Evolutionary conservation across 1,140 invertebrate genomes (phyloP).

Genomic region (Drosophila bifasciata): DNA sequence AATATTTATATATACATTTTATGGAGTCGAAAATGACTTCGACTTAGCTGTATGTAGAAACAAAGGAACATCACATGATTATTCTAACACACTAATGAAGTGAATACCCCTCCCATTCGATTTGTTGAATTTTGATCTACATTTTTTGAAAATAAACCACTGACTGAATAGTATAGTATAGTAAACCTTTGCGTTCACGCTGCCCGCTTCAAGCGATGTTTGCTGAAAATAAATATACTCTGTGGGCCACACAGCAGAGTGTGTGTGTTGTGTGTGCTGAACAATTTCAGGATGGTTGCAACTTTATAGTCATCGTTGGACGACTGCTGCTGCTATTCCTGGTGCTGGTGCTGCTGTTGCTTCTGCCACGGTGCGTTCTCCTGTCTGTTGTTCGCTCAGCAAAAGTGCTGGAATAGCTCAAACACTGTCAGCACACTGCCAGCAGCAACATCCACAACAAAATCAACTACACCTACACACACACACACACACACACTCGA

Average conservation of each 20-base stretch:
- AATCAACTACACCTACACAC: conserved; percentile 19
- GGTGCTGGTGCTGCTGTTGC: background rate
- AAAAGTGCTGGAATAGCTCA: conserved; percentile 62
- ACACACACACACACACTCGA: background rate
- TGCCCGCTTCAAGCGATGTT: no score
- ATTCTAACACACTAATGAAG: no score
- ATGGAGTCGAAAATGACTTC: no score
- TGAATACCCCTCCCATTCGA: no score
- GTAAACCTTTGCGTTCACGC: no score
- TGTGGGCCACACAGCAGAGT: background rate
- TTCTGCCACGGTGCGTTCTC: no score
- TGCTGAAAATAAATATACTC: conserved; percentile 3
- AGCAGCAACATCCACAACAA: conserved; percentile 24
- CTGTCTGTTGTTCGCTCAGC: conserved; percentile 19
- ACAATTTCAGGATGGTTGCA: conserved; percentile 48
- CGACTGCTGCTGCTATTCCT: conserved; percentile 8
- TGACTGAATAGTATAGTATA: no score
- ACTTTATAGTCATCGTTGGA: conserved; percentile 44
- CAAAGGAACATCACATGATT: no score
- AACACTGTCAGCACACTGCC: conserved; percentile 49
- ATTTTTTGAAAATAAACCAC: no score
- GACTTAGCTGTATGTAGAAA: no score
- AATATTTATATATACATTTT: no score
- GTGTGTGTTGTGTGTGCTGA: conserved; percentile 18
- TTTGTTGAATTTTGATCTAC: no score